phyloP scores from a whole-genome alignment of 92 coral and sea anemone genomes.

The Umimayanthus chanpuru region DNA sequence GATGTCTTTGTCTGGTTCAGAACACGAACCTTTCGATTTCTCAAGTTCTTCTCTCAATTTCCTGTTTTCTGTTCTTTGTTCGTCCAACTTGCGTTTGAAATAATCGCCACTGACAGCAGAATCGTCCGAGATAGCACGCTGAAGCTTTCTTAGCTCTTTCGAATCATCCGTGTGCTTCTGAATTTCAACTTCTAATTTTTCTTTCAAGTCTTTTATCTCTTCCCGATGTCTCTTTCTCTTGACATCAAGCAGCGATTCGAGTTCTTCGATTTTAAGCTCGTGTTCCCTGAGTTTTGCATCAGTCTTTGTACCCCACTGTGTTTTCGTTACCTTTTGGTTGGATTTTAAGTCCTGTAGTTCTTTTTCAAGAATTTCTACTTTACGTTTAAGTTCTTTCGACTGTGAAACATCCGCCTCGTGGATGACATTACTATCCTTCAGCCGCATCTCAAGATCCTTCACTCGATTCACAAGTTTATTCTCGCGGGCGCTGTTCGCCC shows the following conservation, averaged over 20 bases:
- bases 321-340: constrained; percentile 8
- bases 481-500: not conserved
- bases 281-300: constrained; percentile 66
- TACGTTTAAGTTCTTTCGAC: constrained; percentile 25
- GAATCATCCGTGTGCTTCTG: constrained; percentile 87
- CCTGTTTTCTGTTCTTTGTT: constrained; percentile 76
- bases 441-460: constrained; percentile 15
- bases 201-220: constrained; percentile 82
- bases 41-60: constrained; percentile 56
- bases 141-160: constrained; percentile 52
- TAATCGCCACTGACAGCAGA: constrained; percentile 63
- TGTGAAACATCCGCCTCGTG: constrained; percentile 37
- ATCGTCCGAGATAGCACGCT: constrained; percentile 28
- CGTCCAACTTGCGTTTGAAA: constrained; percentile 71
- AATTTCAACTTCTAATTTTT: constrained; percentile 87
- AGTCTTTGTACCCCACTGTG: not conserved
- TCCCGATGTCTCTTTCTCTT: constrained; percentile 90
- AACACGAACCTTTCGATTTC: constrained; percentile 24
- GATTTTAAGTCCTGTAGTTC: constrained; percentile 66
- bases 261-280: constrained; percentile 89
- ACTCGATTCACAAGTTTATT: constrained; percentile 24
- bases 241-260: constrained; percentile 89
- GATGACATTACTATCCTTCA: constrained; percentile 19
- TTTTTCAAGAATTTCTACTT: constrained; percentile 44
- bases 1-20: constrained; percentile 19